These are phyloP conservation scores for Mallotus villosus DNA, from an alignment of 2,797 vertebrate genomes.

Conservation along the genomic window DNA sequence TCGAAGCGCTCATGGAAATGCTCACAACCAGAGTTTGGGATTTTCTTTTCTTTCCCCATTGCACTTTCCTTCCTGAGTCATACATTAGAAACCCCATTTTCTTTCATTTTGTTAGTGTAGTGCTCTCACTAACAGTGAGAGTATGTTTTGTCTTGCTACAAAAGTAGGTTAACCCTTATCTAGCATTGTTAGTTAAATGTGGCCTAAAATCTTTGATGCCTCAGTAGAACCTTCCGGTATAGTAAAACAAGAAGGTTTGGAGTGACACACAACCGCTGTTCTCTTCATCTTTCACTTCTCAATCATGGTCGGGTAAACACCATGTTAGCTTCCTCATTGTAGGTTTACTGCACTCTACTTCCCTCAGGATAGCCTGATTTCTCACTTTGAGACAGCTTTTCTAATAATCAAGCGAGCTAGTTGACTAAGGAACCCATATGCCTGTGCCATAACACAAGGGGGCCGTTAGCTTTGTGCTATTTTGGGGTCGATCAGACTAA, in stretches of 20 bases:
- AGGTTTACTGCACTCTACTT: background rate
- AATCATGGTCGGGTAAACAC: slow-evolving; percentile 12
- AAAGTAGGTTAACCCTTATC: background rate
- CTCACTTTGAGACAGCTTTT: slow-evolving; percentile 10
- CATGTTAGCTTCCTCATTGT: slow-evolving; percentile 23
- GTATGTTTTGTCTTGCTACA: too few relatives aligned
- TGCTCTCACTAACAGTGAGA: too few relatives aligned
- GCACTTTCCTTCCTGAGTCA: background rate
- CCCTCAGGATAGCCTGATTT: background rate
- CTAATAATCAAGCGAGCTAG: slow-evolving; percentile 4
- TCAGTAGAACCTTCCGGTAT: slow-evolving; percentile 14
- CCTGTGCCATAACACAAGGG: background rate
- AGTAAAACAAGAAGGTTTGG: background rate
- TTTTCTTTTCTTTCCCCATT: background rate
- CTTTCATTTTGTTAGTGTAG: too few relatives aligned
- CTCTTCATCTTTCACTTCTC: slow-evolving; percentile 44
- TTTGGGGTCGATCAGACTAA: slow-evolving; percentile 10
- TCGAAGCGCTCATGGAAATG: background rate
- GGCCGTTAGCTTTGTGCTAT: background rate
- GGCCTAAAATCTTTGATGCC: background rate
- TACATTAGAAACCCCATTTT: too few relatives aligned
- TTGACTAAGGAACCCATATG: slow-evolving; percentile 8
- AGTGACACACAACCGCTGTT: slow-evolving; percentile 31
- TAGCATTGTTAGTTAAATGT: background rate
- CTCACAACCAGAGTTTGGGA: background rate